A percentile compares a stretch with the other conserved stretches of the same genome.
phyloP scores from a whole-genome alignment of 2,888 invertebrate species.

The Nymphalis c-album region DNA sequence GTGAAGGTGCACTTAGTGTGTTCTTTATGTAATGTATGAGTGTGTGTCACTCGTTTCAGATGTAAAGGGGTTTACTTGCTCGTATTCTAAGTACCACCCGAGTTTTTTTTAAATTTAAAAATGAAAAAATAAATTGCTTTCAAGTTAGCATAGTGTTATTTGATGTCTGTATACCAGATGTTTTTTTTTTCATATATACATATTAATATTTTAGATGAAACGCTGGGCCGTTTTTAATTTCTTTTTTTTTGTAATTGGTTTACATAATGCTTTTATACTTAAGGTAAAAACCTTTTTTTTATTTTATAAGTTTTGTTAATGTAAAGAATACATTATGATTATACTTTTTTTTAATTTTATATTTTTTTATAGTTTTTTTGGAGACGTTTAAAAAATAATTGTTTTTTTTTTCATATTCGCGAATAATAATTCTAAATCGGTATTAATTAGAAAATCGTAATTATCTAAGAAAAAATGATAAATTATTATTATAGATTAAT shows the following conservation, averaged over 20 bases:
- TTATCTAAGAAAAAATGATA: conserved; percentile 13
- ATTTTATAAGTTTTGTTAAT: background rate
- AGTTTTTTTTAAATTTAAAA: no score
- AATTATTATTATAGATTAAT: conserved; percentile 31
- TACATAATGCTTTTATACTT: background rate
- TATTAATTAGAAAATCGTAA: conserved; percentile 18
- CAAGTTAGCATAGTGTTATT: no score
- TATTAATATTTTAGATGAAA: background rate
- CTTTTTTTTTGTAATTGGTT: conserved; percentile 7
- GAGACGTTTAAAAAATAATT: background rate
- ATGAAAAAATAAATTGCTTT: no score
- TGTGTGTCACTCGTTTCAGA: no score
- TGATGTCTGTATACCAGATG: no score
- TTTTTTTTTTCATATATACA: no score
- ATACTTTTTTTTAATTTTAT: background rate
- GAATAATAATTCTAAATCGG: conserved; percentile 21
- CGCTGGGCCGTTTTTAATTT: background rate
- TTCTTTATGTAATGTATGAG: no score
- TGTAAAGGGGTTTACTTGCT: no score
- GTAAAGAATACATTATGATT: background rate
- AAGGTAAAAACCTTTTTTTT: background rate
- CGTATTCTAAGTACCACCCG: no score
- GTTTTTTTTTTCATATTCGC: conserved; percentile 1
- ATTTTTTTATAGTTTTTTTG: background rate
- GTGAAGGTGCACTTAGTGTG: no score